Evolutionary conservation across 1,140 invertebrate genomes (phyloP), one percentile per base, ranked within the genome.

Genomic region (Pygmarrhopalites habei): DNA sequence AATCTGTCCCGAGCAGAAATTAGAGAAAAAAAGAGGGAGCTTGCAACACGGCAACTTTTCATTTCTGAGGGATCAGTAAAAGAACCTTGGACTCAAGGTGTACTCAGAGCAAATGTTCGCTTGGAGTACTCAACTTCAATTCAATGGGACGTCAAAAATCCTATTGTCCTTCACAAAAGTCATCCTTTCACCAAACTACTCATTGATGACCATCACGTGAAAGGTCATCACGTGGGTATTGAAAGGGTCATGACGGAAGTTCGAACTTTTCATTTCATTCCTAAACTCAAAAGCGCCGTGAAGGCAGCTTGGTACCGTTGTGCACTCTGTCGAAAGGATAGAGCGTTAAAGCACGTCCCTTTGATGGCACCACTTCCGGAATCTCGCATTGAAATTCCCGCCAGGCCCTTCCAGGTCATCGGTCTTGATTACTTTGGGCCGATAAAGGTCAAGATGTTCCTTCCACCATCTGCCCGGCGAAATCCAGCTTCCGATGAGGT

Each of bases 371-470:
- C 51, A 39, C 56, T 69, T 15, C 68, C 67, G 1, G 30, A n/a
- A 17, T 30, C 61, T n/a, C 43, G 58, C 1, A 25, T 73, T 1
- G 23, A n/a, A 21, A 15, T 62, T 26, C 43, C 61, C 29, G 28
- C 56, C 23, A 69, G 65, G 29, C 71, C 71, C 7, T 74, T 74
- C 64, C 58, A 58, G 2, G n/a, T 49, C 44, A 64, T 66, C 14
- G 71, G 72, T 14, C 44, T 72, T 25, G 72, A 74, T 25, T 72
- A 60, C 62, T 74, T 73, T 63, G 64, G 71, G 10, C 70, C 73
- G 1, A 58, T 74, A 19, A 7, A 41, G 19, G 62, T 73, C 1
- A 71, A 28, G 46, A 23, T 12, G 25, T 7, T 47, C 56, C 12
- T 23, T 55, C 7, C 10, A 25, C 5, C 4, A 5, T 5, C n/a